These are phyloP conservation scores for Tiliqua scincoides DNA, from an alignment of 2,113 vertebrate species.

Conservation along the genomic window DNA sequence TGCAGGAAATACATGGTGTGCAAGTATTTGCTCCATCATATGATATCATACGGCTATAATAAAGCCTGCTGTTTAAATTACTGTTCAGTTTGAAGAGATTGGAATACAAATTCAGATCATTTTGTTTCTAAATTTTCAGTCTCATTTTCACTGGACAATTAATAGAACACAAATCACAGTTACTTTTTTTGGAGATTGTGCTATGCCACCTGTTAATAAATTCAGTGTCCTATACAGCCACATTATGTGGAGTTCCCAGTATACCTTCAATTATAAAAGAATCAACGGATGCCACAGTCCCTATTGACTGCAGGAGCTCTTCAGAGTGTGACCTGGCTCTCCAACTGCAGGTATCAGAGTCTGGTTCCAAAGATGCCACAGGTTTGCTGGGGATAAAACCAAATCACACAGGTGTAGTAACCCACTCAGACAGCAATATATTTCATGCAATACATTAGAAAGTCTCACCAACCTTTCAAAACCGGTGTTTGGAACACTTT, in stretches of 20 bases:
- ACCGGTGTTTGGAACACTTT: conserved; percentile 74
- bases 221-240: background rate
- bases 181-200: background rate
- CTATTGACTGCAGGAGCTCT: conserved; percentile 79
- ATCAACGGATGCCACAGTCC: conserved; percentile 84
- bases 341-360: conserved; percentile 74
- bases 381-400: conserved; percentile 58
- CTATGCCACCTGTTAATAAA: background rate
- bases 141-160: background rate
- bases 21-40: background rate
- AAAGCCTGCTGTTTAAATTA: background rate
- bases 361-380: conserved; percentile 75
- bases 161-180: background rate
- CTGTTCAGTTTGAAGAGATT: background rate
- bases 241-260: background rate
- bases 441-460: background rate
- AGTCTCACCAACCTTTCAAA: conserved; percentile 81
- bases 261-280: conserved; percentile 86
- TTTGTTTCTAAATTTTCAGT: conserved; percentile 15
- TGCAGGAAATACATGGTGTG: background rate
- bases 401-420: background rate
- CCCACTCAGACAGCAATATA: background rate
- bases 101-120: background rate
- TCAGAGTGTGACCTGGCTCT: conserved; percentile 82
- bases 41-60: background rate